phyloP scores from a whole-genome alignment of 2,888 invertebrate genomes.

The Nephrotoma flavescens region DNA sequence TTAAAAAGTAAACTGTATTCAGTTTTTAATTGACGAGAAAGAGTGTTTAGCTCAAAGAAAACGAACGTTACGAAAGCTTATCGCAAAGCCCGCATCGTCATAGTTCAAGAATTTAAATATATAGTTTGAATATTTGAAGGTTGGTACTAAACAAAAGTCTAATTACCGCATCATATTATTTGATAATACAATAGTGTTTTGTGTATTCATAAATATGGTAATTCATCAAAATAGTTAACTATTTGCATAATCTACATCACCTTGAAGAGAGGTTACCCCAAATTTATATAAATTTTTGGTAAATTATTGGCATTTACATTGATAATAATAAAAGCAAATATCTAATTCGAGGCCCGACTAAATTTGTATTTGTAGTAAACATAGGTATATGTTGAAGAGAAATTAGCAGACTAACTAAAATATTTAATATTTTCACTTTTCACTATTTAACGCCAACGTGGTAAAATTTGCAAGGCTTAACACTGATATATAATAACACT shows the following conservation, averaged over 20 bases:
- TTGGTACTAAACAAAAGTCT: not conserved
- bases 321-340: not conserved
- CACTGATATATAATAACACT: not conserved
- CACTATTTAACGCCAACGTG: not conserved
- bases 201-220: not conserved
- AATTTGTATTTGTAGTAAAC: not conserved
- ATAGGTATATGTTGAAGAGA: not conserved
- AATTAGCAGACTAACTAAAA: not conserved
- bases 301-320: not conserved
- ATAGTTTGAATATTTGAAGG: not conserved
- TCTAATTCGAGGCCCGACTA: not conserved
- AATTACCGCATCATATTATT: not conserved
- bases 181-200: not conserved
- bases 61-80: not conserved
- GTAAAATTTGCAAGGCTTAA: not conserved
- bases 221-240: not conserved
- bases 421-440: not conserved
- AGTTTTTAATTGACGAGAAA: not conserved
- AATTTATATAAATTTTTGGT: not conserved
- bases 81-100: not conserved
- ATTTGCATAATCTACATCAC: not conserved
- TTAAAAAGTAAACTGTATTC: not conserved
- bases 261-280: not conserved
- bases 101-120: not conserved
- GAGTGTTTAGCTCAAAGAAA: not conserved